Conservation (phyloP, 2,797 vertebrate genomes). For the Hephaestus fuliginosus region DNA sequence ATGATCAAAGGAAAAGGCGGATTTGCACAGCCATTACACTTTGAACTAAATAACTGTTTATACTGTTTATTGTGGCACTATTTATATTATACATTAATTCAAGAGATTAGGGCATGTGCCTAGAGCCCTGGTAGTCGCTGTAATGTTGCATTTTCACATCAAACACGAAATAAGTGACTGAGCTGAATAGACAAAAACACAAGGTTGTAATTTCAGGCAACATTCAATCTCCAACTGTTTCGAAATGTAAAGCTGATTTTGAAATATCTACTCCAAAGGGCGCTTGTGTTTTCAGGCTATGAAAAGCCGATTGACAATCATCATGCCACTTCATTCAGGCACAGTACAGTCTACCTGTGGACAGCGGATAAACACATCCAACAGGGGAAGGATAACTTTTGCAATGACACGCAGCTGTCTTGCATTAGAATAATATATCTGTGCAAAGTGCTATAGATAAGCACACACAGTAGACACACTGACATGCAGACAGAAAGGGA, state of each 20-base stretch:
- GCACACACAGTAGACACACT: not conserved
- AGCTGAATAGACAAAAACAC: constrained; percentile 27
- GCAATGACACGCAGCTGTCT: constrained; percentile 1
- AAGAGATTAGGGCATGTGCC: constrained; percentile 54
- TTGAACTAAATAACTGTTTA: constrained; percentile 59
- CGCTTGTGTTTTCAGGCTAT: constrained; percentile 1
- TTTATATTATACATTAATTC: constrained; percentile 57
- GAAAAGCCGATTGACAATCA: constrained; percentile 13
- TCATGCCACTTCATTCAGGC: not conserved
- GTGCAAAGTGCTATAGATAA: constrained; percentile 3
- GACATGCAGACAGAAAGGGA: constrained; percentile 8
- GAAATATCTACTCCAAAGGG: constrained; percentile 3
- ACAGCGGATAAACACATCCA: constrained; percentile 14
- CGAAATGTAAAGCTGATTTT: constrained; percentile 18
- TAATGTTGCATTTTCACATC: constrained; percentile 42
- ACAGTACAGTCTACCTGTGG: too few relatives aligned
- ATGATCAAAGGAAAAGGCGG: constrained; percentile 67
- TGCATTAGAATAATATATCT: not conserved
- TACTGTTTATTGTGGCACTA: constrained; percentile 56
- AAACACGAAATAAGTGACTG: constrained; percentile 28
- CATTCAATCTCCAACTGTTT: constrained; percentile 2
- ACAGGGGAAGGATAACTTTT: not conserved
- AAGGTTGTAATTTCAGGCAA: constrained; percentile 2
- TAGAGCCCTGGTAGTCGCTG: constrained; percentile 2
- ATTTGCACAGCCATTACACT: constrained; percentile 50